A percentile compares a stretch with the other conserved stretches of the same genome.
Evolutionary conservation across 1,140 invertebrate genomes (phyloP).

Genomic region (Melanaphis sacchari): DNA sequence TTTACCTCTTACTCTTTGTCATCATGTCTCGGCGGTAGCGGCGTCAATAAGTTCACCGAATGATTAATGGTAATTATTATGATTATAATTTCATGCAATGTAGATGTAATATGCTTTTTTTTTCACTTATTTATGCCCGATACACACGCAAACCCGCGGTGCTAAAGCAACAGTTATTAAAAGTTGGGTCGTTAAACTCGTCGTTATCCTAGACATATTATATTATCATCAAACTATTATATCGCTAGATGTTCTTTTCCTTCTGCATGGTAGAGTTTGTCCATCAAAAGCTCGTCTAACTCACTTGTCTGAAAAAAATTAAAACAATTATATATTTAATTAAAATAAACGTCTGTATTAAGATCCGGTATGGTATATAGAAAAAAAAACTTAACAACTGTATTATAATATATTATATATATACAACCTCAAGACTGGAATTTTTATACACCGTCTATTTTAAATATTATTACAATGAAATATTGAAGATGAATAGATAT

Average conservation of each 20-base stretch:
- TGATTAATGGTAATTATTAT: conserved; percentile 26
- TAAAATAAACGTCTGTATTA: neutral
- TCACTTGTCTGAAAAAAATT: neutral
- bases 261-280: neutral
- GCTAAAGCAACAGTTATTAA: conserved; percentile 9
- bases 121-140: neutral
- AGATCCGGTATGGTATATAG: too few species aligned
- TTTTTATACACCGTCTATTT: neutral
- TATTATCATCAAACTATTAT: neutral
- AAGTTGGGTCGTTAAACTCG: conserved; percentile 16
- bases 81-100: neutral
- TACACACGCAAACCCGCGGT: neutral
- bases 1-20: neutral
- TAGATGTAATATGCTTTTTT: neutral
- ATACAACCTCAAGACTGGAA: neutral
- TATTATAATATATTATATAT: neutral
- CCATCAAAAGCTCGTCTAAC: neutral
- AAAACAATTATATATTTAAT: neutral
- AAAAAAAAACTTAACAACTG: neutral
- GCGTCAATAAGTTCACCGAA: neutral
- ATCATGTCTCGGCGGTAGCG: neutral
- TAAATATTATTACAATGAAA: neutral
- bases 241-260: neutral
- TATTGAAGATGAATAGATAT: neutral
- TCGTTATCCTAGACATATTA: neutral